phyloP scores from a whole-genome alignment of 2,888 invertebrate species.

The Drosophila antonietae region DNA sequence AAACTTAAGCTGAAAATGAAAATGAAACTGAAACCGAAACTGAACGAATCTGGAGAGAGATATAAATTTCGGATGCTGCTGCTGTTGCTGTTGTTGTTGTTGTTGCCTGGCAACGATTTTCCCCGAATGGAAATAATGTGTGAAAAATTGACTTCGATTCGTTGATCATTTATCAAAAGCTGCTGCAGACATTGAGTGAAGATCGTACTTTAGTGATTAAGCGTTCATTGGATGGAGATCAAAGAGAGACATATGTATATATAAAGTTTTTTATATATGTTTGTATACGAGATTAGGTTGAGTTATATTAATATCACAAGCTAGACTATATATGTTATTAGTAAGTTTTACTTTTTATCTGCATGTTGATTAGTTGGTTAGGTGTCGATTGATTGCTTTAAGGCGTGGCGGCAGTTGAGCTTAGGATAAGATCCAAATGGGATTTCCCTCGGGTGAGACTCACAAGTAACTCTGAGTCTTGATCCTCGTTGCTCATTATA shows the following conservation, averaged over 20 bases:
- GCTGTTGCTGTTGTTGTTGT: background rate
- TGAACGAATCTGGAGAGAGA: constrained; percentile 36
- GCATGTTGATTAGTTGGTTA: background rate
- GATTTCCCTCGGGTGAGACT: background rate
- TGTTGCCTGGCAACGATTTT: constrained; percentile 19
- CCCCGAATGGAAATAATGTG: constrained; percentile 38
- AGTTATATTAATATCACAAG: background rate
- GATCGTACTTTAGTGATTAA: constrained; percentile 15
- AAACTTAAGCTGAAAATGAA: constrained; percentile 28
- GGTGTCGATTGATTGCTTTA: too few species aligned
- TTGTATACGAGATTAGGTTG: background rate
- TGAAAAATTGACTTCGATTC: constrained; percentile 39
- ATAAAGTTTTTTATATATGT: background rate
- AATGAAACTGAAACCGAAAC: constrained; percentile 17
- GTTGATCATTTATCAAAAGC: constrained; percentile 13
- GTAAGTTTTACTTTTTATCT: background rate
- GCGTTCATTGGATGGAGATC: constrained; percentile 1
- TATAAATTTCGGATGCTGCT: constrained; percentile 4
- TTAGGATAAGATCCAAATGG: background rate
- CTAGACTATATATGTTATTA: background rate
- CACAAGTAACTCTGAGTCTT: background rate
- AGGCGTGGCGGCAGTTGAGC: background rate
- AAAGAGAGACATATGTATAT: background rate
- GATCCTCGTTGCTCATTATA: background rate
- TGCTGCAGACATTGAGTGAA: background rate